Evolutionary conservation across 2,113 vertebrate genomes (phyloP).

Genomic region (Catharus fuscescens): DNA sequence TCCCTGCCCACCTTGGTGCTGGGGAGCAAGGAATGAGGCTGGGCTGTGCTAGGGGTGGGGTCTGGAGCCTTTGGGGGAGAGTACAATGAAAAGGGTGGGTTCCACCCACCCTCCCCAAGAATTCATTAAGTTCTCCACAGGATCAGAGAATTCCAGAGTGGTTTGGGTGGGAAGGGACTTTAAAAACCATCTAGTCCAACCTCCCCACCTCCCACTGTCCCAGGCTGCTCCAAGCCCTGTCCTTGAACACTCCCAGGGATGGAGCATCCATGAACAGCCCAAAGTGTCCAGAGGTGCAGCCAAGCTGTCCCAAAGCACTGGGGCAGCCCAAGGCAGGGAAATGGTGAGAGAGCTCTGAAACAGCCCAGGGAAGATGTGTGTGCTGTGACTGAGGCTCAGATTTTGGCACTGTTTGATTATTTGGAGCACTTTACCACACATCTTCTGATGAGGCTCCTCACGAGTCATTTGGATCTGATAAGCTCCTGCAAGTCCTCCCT

Average conservation of each 20-base stretch:
- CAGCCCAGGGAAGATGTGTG: neutral
- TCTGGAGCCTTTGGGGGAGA: neutral
- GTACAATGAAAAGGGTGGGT: neutral
- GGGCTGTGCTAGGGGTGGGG: neutral
- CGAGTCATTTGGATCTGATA: neutral
- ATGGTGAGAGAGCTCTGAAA: neutral
- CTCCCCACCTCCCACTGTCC: neutral
- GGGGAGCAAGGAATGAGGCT: neutral
- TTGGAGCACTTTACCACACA: neutral
- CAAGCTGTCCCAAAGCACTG: rapidly evolving
- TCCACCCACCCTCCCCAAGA: neutral
- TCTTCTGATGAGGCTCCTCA: neutral
- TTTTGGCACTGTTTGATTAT: neutral
- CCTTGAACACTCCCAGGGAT: neutral
- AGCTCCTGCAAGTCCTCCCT: neutral
- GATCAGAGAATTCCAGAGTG: neutral
- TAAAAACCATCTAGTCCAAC: neutral
- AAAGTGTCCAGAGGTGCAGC: neutral
- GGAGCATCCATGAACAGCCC: neutral
- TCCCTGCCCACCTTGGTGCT: rapidly evolving
- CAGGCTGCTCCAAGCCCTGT: neutral
- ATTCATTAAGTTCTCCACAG: neutral
- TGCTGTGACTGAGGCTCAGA: neutral
- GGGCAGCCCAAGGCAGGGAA: neutral
- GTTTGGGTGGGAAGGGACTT: neutral